phyloP scores from a whole-genome alignment of 2,113 vertebrate genomes.

The Tretioscincus oriximinensis region DNA sequence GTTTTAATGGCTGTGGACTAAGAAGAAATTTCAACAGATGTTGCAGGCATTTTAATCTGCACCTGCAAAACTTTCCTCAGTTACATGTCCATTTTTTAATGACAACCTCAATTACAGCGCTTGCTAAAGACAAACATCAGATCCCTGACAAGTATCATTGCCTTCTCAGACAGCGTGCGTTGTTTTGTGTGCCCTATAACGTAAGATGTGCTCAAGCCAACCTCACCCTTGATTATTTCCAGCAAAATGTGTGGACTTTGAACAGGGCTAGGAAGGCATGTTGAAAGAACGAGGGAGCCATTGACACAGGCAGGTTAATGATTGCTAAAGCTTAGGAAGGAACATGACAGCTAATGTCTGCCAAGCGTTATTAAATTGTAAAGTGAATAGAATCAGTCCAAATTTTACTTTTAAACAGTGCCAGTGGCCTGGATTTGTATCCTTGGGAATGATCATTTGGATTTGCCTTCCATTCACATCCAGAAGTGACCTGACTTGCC shows the following conservation, averaged over 20 bases:
- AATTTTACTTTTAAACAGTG: neutral
- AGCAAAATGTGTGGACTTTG: constrained; percentile 4
- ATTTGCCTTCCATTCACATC: neutral
- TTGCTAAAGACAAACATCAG: neutral
- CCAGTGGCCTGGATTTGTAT: neutral
- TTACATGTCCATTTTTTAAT: no score
- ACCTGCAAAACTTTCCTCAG: no score
- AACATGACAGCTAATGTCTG: neutral
- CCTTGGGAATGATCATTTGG: neutral
- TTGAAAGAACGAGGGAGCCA: constrained; percentile 30
- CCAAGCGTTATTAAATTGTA: neutral
- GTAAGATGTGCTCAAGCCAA: neutral
- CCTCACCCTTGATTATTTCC: neutral
- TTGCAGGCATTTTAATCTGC: no score
- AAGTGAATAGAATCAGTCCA: neutral
- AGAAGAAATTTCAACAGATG: no score
- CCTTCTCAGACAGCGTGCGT: neutral
- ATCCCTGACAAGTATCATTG: neutral
- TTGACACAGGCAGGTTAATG: constrained; percentile 51
- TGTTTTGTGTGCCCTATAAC: neutral
- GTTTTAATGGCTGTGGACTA: no score
- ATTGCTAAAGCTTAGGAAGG: constrained; percentile 44
- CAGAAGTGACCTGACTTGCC: neutral
- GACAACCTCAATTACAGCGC: neutral
- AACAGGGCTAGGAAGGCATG: constrained; percentile 17